Conservation (phyloP, 2,113 vertebrate species). For the Oreotragus oreotragus region DNA sequence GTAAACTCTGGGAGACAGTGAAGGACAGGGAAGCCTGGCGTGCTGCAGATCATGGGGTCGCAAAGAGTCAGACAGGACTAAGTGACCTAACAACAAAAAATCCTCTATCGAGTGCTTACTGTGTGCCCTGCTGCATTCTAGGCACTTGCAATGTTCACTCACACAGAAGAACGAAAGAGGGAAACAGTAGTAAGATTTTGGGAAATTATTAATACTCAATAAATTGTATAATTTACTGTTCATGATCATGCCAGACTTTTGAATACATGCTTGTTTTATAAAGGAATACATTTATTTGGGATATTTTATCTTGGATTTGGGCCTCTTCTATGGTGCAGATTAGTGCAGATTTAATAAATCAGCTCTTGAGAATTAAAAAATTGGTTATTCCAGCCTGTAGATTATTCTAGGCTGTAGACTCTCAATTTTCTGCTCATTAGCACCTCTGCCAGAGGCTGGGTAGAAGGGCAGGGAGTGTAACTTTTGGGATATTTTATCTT, state of each 20-base stretch:
- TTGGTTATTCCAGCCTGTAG: background rate
- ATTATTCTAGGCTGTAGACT: background rate
- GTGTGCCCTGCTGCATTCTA: background rate
- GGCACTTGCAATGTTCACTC: background rate
- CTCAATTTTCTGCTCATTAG: background rate
- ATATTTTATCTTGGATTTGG: background rate
- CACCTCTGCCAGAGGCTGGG: background rate
- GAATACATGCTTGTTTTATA: background rate
- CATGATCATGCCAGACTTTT: background rate
- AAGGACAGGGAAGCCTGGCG: background rate
- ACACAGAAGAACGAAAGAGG: background rate
- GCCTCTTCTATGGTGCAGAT: background rate
- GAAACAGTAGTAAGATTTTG: background rate
- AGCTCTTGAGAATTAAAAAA: background rate
- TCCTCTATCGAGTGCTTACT: background rate
- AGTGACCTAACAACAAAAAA: background rate
- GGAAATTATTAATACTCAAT: background rate
- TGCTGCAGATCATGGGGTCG: background rate
- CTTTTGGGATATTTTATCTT: background rate
- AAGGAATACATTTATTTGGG: background rate
- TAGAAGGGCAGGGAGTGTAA: background rate
- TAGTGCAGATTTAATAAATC: background rate
- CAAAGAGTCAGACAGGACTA: background rate
- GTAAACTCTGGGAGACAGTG: background rate
- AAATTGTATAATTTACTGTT: background rate